Evolutionary conservation across 2,113 vertebrate species (phyloP), one percentile per base, ranked within the genome.

Genomic region (Cinclus mexicanus): DNA sequence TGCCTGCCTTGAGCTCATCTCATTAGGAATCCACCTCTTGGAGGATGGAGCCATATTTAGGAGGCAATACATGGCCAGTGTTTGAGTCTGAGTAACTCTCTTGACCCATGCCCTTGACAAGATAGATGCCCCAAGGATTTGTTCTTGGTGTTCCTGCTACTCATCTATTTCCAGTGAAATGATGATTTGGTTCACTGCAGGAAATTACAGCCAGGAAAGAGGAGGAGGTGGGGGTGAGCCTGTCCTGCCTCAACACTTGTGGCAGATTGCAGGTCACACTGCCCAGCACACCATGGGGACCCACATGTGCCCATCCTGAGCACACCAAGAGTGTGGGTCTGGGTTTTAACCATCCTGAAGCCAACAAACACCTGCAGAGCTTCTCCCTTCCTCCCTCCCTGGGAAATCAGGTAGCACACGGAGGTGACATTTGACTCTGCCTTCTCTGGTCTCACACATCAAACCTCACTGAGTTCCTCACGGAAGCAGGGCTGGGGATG

Each of bases 21-120:
- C 75, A 26, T 61, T 17, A 88, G 85, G 84, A 94, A 85, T 21
- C 64, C 74, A 61, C 22, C 69, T 79, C 93, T 35, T 35, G 46
- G 26, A 55, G 50, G 89, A 47, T 6, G 15, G 8, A 82, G 12
- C 13, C 41, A 3, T 26, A 60, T 41, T 87, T 15, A 46, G 33
- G 56, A 90, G 61, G 79, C 39, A 81, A 74, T 31, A 52, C 52
- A 42, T 33, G 42, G 25, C 57, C 84, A 25, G 17, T 20, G 44
- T 37, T 83, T 29, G 77, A 39, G 33, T 15, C 41, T 93, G 87
- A 71, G 69, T 15, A 18, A 44, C 14, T 68, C 87, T 78, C n/a
- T 49, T 84, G 37, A 79, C 14, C 56, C 22, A 2, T 22, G 29
- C 25, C 33, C 65, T 56, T 5, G 61, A 74, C 49, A 76, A 64